Evolutionary conservation across 2,113 vertebrate species (phyloP).

Genomic region (Aphyosemion australe): DNA sequence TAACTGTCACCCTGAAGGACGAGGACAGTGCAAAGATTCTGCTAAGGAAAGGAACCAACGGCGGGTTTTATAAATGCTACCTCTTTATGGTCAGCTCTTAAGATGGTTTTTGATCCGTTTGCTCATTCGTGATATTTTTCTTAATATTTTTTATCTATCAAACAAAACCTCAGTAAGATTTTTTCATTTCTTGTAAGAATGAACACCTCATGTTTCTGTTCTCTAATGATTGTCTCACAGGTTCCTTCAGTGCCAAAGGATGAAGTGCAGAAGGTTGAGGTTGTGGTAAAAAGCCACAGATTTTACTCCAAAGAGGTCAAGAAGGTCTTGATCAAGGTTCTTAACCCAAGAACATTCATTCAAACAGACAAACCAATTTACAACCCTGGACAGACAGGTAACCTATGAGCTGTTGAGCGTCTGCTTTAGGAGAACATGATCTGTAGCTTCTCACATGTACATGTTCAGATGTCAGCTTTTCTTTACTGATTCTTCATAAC

Average conservation of each 20-base stretch:
- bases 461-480: too few species aligned
- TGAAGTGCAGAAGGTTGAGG: conserved; percentile 40
- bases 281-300: conserved; percentile 49
- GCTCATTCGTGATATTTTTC: too few species aligned
- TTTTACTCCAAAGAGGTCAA: conserved; percentile 57
- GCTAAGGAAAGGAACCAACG: not conserved
- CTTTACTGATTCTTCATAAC: too few species aligned
- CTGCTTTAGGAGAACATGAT: too few species aligned
- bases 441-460: too few species aligned
- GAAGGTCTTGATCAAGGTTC: conserved; percentile 60
- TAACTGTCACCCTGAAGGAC: conserved; percentile 25
- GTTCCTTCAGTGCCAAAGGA: conserved; percentile 42
- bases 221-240: conserved; percentile 27
- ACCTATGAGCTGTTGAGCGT: not conserved
- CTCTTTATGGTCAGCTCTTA: not conserved
- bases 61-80: not conserved
- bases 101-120: too few species aligned
- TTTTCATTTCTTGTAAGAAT: not conserved
- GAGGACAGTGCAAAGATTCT: not conserved
- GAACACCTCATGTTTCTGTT: not conserved
- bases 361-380: conserved; percentile 77
- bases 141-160: not conserved
- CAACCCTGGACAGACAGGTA: conserved; percentile 75
- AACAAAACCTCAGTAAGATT: not conserved
- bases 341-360: conserved; percentile 47